Base-by-base conservation (phyloP, 1,140 invertebrate genomes). In the Drosophila pseudoananassae region DNA sequence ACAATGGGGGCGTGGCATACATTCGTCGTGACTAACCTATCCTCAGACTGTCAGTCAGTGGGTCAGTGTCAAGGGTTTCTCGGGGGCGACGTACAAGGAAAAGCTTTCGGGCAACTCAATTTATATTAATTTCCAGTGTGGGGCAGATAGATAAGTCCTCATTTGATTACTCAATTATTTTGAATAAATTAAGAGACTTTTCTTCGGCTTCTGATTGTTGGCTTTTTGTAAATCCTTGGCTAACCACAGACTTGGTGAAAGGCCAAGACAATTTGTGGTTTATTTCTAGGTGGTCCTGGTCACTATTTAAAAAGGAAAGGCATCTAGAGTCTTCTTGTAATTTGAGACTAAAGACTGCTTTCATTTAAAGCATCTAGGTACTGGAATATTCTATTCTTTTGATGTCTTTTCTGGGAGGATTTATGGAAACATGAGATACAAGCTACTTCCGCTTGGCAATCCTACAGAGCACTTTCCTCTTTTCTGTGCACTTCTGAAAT, bases 401-500 rank as follows among this genome's bases (percentile, higher is more conserved):
- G 33, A 36, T 36, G 12, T 12, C 1, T 12, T 36, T 3, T 36
- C 10, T 12, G 33, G 33, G 10, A 36, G 33, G 9, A 10, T 31
- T 31, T 3, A 10, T 31, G 29, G 1, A 31, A 9, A 31, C 31
- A 9, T 10, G 4, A 36, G 12, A 36, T n/a, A 36, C 40, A 43
- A 31, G 49, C 33, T 38, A 53, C 52, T 74, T 74, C 71, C 71
- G 71, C 51, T 74, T 60, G 70, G 47, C 40, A 43, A 71, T 53
- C 53, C 65, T 60, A 33, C 61, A 50, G 45, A 65, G 61, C 45
- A 49, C 45, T 50, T 56, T 49, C 15, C 57, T 63, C n/a, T 29
- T 20, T 29, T 40, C 58, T 66, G 63, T 66, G 63, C 63, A 66
- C 43, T 53, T 68, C n/a, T 69, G 56, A 85, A 84, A 84, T 87